Base-by-base conservation (phyloP, 2,113 vertebrate species). In the Pelusios castaneus region DNA sequence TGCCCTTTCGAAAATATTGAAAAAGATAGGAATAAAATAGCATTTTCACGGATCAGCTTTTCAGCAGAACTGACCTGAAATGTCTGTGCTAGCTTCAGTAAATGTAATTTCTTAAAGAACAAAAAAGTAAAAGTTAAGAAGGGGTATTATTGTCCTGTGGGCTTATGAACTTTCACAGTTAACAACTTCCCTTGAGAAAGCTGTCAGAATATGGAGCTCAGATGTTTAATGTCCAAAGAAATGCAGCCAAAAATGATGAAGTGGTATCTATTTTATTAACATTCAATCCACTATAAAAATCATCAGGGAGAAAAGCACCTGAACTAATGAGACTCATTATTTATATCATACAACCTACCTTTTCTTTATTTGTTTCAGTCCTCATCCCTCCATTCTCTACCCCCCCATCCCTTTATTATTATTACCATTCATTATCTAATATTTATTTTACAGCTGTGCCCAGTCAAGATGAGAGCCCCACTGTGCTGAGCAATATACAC, bases 381-480 rank as follows among this genome's bases (percentile, higher is more conserved):
- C 17, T 90, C 0, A 0, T 22, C 34, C 82, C 63, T 17, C 79
- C 63, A 88, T 52, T 80, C 70, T 58, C 24, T 52, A 80, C 31
- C 49, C 84, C 84, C n/a, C n/a, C n/a, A n/a, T 93, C 95, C 81
- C 17, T 55, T 94, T 88, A 27, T 22, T 88, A 24, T 22, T 88
- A 8, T 86, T 67, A 87, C 70, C 25, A 43, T 8, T 47, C 14
- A 70, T 3, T 85, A 92, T 89, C 78, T 63, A 91, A 86, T 38
- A 3, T 81, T 88, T 84, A 75, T 80, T 90, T 91, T 80, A 81
- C 47, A 85, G 49, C 52, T 82, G 55, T 47, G 24, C 0, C 1
- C 49, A 86, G 78, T 4, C 34, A 80, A 78, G 14, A 80, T 31
- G 86, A 92, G 84, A 2, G 75, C 86, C 45, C 8, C 29, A 75